Conservation (phyloP, 2,113 vertebrate genomes). For the Sminthopsis crassicaudata region DNA sequence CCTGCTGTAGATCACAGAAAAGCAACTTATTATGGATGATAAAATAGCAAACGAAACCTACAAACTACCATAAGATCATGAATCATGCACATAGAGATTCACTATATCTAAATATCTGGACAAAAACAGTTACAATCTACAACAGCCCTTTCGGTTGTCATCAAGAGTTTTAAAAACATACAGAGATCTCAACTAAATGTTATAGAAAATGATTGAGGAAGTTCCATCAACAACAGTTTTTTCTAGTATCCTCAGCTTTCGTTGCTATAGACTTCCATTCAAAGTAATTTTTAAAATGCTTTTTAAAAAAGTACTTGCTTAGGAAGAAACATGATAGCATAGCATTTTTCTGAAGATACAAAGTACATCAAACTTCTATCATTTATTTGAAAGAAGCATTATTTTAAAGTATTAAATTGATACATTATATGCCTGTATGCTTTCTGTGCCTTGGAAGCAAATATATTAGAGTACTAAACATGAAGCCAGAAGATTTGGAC, state of each 20-base stretch:
- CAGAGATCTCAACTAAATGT: not conserved
- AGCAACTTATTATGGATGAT: not conserved
- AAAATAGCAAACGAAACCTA: not conserved
- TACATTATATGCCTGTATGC: not conserved
- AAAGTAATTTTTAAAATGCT: not conserved
- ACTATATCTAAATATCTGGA: not conserved
- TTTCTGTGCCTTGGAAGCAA: slow-evolving; percentile 7
- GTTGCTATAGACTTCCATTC: not conserved
- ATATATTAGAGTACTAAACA: not conserved
- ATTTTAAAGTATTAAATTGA: slow-evolving; percentile 1
- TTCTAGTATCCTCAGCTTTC: not conserved
- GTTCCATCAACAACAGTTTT: not conserved
- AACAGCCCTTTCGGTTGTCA: not conserved
- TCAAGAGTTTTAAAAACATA: not conserved
- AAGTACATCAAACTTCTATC: not conserved
- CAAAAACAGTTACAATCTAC: not conserved
- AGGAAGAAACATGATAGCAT: not conserved
- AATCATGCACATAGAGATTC: not conserved
- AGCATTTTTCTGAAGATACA: not conserved
- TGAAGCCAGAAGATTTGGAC: not conserved
- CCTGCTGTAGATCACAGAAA: fast-evolving
- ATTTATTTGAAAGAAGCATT: slow-evolving; percentile 21
- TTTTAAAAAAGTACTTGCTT: not conserved
- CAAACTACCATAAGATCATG: not conserved
- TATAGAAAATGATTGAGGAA: not conserved